These are phyloP conservation scores for Harpalus rufipes DNA, from an alignment of 2,888 invertebrate species.

Conservation along the genomic window DNA sequence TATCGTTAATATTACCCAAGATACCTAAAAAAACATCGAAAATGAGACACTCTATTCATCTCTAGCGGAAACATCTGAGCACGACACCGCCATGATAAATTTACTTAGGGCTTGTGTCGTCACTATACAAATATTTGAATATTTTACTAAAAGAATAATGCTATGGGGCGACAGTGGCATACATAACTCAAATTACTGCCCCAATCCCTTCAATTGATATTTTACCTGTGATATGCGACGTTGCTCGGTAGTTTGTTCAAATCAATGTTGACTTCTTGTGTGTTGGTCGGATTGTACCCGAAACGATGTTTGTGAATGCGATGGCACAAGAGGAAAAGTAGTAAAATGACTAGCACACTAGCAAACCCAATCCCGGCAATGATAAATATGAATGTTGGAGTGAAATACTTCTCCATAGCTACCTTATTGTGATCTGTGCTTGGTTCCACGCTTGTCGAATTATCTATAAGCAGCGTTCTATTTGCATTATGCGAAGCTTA, in stretches of 20 bases:
- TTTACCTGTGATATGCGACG: constrained; percentile 86
- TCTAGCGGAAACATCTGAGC: too few species aligned
- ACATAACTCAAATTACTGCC: too few species aligned
- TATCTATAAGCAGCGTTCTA: constrained; percentile 76
- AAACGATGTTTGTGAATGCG: constrained; percentile 83
- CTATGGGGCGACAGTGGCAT: too few species aligned
- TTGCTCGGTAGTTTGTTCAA: constrained; percentile 93
- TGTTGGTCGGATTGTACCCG: constrained; percentile 84
- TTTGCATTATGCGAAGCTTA: not conserved
- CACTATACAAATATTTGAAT: too few species aligned
- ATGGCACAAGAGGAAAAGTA: constrained; percentile 87
- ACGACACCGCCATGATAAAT: too few species aligned
- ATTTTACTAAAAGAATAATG: too few species aligned
- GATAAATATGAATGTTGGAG: constrained; percentile 88
- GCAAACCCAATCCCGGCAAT: constrained; percentile 86
- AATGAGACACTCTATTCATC: too few species aligned
- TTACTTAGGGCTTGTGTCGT: too few species aligned
- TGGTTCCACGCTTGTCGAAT: constrained; percentile 82
- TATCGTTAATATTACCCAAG: too few species aligned
- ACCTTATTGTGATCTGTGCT: constrained; percentile 81
- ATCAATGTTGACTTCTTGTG: constrained; percentile 90
- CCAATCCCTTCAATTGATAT: too few species aligned
- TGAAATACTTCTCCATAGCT: constrained; percentile 88
- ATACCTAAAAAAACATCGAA: too few species aligned
- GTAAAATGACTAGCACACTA: constrained; percentile 84